Conservation (phyloP, 2,113 vertebrate species). For the Gambusia holbrooki region DNA sequence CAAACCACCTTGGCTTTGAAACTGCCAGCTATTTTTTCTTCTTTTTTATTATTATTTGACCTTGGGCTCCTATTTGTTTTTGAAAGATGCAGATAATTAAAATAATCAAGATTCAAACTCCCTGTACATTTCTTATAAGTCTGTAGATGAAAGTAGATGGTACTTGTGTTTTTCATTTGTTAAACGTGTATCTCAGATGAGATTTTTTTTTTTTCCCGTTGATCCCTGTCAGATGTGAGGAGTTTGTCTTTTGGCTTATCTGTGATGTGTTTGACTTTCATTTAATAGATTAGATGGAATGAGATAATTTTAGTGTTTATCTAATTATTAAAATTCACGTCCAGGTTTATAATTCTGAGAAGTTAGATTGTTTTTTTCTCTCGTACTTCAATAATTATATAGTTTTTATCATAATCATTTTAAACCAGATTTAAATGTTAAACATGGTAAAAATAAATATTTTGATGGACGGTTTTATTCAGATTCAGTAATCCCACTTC, state of each 20-base stretch:
- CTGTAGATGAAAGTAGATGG: slow-evolving; percentile 42
- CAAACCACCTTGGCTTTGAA: slow-evolving; percentile 32
- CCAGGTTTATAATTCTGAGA: slow-evolving; percentile 3
- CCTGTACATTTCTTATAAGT: slow-evolving; percentile 12
- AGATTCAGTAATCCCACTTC: not conserved
- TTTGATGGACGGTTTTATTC: not conserved
- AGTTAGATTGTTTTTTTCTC: not conserved
- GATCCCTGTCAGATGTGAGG: slow-evolving; percentile 6
- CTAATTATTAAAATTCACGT: slow-evolving; percentile 15
- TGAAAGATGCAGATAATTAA: slow-evolving; percentile 46
- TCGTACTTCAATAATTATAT: not conserved
- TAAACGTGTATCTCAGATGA: not conserved
- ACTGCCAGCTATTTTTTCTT: slow-evolving; percentile 18
- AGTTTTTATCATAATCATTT: not conserved
- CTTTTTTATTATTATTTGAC: slow-evolving; percentile 42
- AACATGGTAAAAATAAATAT: not conserved
- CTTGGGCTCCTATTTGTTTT: slow-evolving; percentile 22
- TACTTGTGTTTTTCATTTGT: slow-evolving; percentile 14
- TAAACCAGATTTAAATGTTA: not conserved
- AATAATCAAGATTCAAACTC: slow-evolving; percentile 23
- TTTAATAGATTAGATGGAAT: not conserved
- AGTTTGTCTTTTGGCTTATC: slow-evolving; percentile 31
- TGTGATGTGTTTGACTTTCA: slow-evolving; percentile 16
- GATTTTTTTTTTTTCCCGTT: slow-evolving; percentile 10
- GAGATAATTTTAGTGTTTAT: not conserved